phyloP scores from a whole-genome alignment of 2,888 invertebrate genomes.

The Hypena proboscidalis region DNA sequence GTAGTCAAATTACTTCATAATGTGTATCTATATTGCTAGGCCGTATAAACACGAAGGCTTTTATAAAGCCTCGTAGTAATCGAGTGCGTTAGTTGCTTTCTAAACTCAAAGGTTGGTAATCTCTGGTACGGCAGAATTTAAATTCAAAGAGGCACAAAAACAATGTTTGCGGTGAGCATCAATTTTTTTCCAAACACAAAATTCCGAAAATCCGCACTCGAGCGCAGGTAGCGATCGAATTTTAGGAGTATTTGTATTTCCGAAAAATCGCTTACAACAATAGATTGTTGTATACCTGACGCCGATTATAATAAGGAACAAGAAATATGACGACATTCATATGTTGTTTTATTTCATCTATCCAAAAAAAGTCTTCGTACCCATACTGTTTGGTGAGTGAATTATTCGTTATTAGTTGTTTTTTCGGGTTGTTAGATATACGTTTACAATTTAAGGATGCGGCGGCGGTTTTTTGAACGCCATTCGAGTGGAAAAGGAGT shows the following conservation, averaged over 20 bases:
- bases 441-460: slow-evolving; percentile 69
- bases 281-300: slow-evolving; percentile 78
- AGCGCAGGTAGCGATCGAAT: slow-evolving; percentile 80
- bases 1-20: slow-evolving; percentile 43
- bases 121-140: slow-evolving; percentile 51
- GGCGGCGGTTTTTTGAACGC: slow-evolving; percentile 59
- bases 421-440: slow-evolving; percentile 64
- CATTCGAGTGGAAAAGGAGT: slow-evolving; percentile 66
- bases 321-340: slow-evolving; percentile 79
- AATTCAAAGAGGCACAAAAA: slow-evolving; percentile 71
- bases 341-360: slow-evolving; percentile 68
- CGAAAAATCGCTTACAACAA: slow-evolving; percentile 74
- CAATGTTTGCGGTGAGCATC: slow-evolving; percentile 83
- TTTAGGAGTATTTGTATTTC: slow-evolving; percentile 82
- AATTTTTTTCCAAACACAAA: slow-evolving; percentile 74
- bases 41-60: slow-evolving; percentile 16
- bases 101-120: slow-evolving; percentile 45
- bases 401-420: slow-evolving; percentile 74
- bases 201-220: slow-evolving; percentile 80
- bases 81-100: not conserved
- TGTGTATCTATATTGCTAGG: slow-evolving; percentile 30
- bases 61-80: slow-evolving; percentile 5
- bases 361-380: slow-evolving; percentile 40
- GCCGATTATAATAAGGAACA: slow-evolving; percentile 79
- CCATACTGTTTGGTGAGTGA: slow-evolving; percentile 63